Conservation (phyloP, 2,113 vertebrate species). For the human region DNA sequence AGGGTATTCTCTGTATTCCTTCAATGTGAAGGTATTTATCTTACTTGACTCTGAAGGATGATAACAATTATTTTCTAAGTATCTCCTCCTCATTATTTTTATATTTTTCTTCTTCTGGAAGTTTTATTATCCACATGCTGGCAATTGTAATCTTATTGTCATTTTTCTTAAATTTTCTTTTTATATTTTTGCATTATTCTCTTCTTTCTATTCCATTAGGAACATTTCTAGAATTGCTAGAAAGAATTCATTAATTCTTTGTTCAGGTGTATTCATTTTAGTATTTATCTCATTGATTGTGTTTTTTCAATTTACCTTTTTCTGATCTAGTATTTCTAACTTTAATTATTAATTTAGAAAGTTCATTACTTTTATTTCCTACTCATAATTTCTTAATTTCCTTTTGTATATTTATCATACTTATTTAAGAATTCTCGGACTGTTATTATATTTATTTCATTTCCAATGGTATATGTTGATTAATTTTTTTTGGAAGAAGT, state of each 20-base stretch:
- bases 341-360: background rate
- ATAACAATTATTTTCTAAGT: background rate
- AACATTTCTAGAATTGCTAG: background rate
- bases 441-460: background rate
- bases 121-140: background rate
- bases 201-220: background rate
- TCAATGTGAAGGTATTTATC: background rate
- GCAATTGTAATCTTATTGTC: background rate
- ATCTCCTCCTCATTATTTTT: background rate
- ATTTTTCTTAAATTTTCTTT: background rate
- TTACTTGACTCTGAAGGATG: background rate
- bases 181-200: no score
- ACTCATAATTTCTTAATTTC: background rate
- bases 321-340: background rate
- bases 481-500: background rate
- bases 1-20: background rate
- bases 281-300: background rate
- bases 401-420: background rate
- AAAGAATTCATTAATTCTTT: background rate
- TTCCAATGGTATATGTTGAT: background rate
- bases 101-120: background rate
- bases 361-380: background rate
- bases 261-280: background rate
- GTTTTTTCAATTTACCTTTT: background rate
- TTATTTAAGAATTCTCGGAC: background rate